Base-by-base conservation (phyloP, 2,797 vertebrate genomes). In the Falco cherrug region DNA sequence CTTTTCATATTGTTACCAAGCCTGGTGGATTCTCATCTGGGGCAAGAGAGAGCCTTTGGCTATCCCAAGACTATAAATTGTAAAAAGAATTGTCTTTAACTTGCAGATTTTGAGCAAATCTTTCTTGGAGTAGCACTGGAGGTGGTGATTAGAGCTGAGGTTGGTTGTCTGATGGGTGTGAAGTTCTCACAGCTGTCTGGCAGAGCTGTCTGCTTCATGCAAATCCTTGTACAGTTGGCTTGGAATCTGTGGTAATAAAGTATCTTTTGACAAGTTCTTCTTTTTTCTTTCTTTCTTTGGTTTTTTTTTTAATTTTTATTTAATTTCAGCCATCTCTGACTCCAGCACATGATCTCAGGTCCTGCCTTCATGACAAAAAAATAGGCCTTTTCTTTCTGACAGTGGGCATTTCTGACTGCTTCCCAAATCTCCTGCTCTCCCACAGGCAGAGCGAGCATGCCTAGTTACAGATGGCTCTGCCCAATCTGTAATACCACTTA, bases 121-220 rank as follows among this genome's bases (percentile, higher is more conserved):
- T 87, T 61, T 75, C 59, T 86, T 65, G 61, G 90, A 79, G 63
- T 53, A 88, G 47, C 71, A 1, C 75, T 85, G 84, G 90, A 82
- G 86, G 64, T 83, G 84, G 68, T 89, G 92, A 83, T 92, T 63
- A 85, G 90, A 83, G 93, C 50, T 0, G 54, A 85, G 57, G 33
- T 35, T 93, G 86, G 82, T 94, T 96, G 86, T 91, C 78, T 87
- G 90, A 87, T 78, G 84, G 91, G 92, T 75, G 69, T 92, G 94
- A 97, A 91, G 87, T 87, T 96, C 96, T 95, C 94, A 90, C 94
- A 93, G 92, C 89, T 95, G 93, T 95, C 94, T 95, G 97, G 96
- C 92, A 91, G 63, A 89, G 84, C 81, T 85, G 16, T 79, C 78
- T 94, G 84, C 87, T 83, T 83, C 70, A 51, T 93, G 89, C 89